Base-by-base conservation (phyloP, 2,888 invertebrate species). In the Mechanitis mazaeus region DNA sequence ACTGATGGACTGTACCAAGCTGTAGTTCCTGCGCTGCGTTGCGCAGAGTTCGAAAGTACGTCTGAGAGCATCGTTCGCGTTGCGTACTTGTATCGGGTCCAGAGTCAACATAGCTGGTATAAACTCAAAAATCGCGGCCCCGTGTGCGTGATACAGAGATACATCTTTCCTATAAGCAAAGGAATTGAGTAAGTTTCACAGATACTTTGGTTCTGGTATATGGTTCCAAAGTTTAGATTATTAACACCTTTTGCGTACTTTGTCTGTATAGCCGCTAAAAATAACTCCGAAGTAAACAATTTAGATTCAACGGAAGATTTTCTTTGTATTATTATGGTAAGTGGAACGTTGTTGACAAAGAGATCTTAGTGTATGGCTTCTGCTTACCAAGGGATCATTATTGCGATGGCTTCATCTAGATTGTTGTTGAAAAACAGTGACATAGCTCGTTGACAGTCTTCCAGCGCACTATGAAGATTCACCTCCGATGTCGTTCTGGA, bases 31-130 rank as follows among this genome's bases (percentile, higher is more conserved):
- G 46, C 95, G 90, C 68, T 92, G 92, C 58, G 92, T 90, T 73
- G 94, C 93, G 78, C 97, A 97, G 0, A 97, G 93, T n/a, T 91
- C 85, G 59, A 97, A 91, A 61, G 96, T 94, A 60, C 92, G 91
- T 81, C 96, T 97, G 58, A 97, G 87, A 11, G 95, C 93, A 35
- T 93, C 92, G 1, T 94, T 67, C 7, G 71, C 72, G 1, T 35
- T n/a, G 11, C 61, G 67, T n/a, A 97, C 95, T 72, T 95, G 94
- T 64, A 90, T 88, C 74, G 94, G 94, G 79, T 98, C 98, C 78
- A 97, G 97, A 2, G 98, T 98, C 76, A 99, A 91, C 78, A 97
- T 94, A 0, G 98, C 98, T 78, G 98, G 97, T 46, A 98, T 92
- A 80, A 96, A 98, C 72, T 95, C 91, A 77, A 98, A 97, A 42